Base-by-base conservation (phyloP, 2,888 invertebrate genomes). In the Aplocera efformata region DNA sequence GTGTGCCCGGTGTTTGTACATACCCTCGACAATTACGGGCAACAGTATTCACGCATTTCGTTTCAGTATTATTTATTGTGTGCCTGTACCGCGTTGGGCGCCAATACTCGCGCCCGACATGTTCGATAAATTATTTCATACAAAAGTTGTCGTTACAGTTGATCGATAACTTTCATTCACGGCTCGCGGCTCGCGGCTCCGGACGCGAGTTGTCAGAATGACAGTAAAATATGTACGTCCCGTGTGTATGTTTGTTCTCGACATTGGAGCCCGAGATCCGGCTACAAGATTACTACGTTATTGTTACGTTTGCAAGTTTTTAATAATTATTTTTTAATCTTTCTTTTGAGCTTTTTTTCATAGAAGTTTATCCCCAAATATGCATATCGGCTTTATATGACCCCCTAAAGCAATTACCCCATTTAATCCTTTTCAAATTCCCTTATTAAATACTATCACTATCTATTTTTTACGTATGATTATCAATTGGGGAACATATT, bases 391-490 rank as follows among this genome's bases (percentile, higher is more conserved):
- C 24, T 24, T 66, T 50, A 79, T 72, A 9, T 94, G 94, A 89
- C 93, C 94, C 0, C 93, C 94, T 0, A 63, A 72, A 57, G 89
- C 89, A 50, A 91, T 94, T 82, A 59, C 47, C 0, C 67, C 91
- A 0, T 91, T 94, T 80, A 92, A 93, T 20, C 92, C 93, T 0
- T 90, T 92, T 46, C 89, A 91, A 88, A 91, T 94, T 58, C 94
- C 94, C 0, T 42, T 94, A 58, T 67, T 94, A 72, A 94, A 94
- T 88, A 94, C 93, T 6, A 88, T 92, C 73, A 91, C 94, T 79
- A n/a, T n/a, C n/a, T n/a, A n/a, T n/a, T n/a, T n/a, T n/a, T n/a
- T n/a, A n/a, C n/a, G n/a, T n/a, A n/a, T n/a, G n/a, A n/a, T n/a
- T n/a, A n/a, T n/a, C n/a, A n/a, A n/a, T n/a, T n/a, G n/a, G n/a